These are phyloP conservation scores for Poecilia velifera DNA, from an alignment of 2,797 vertebrate species.

Conservation along the genomic window DNA sequence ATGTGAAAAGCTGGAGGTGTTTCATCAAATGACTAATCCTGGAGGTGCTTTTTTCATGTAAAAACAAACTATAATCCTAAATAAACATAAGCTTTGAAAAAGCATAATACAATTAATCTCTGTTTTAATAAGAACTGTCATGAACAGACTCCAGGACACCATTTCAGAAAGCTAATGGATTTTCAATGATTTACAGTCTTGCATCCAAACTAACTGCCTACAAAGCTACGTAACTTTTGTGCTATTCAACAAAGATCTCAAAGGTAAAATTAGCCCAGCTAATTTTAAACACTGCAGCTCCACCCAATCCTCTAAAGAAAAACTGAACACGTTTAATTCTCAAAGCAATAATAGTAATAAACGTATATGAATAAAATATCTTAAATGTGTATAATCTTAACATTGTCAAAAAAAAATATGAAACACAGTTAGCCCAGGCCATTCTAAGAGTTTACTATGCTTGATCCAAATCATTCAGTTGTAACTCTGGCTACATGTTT, in stretches of 20 bases:
- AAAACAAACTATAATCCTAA: not conserved
- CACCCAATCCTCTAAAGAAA: not conserved
- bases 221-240: not conserved
- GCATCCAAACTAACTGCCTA: not conserved
- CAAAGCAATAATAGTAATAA: not conserved
- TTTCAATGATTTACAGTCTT: not conserved
- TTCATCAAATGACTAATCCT: not conserved
- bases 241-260: not conserved
- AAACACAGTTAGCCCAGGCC: not conserved
- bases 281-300: not conserved
- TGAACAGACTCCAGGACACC: not conserved
- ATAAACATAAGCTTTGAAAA: not conserved
- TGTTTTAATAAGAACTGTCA: not conserved
- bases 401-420: not conserved
- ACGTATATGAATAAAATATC: not conserved
- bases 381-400: not conserved
- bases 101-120: not conserved
- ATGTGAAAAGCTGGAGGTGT: not conserved
- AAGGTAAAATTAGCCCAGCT: not conserved
- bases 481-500: not conserved
- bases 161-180: not conserved
- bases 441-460: not conserved
- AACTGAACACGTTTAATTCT: not conserved
- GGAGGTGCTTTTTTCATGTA: not conserved
- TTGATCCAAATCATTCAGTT: not conserved